Evolutionary conservation across 2,888 invertebrate species (phyloP).

Genomic region (Lasioglossum zephyrum): DNA sequence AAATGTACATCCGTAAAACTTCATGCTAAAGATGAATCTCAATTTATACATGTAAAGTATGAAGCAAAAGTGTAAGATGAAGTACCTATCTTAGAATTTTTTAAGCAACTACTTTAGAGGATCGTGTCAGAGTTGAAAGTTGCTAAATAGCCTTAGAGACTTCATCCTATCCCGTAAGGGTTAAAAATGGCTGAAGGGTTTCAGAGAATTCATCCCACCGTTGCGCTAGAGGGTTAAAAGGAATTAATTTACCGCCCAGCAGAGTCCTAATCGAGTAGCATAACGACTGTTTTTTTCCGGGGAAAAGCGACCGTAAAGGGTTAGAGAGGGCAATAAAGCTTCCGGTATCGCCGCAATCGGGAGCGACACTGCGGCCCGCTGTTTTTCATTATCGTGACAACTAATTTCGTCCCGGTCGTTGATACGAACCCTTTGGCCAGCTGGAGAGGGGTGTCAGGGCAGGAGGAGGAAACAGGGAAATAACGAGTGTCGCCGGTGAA

Average conservation of each 20-base stretch:
- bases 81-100: too few relatives aligned
- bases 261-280: background rate
- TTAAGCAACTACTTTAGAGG: background rate
- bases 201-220: background rate
- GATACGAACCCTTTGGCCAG: constrained; percentile 34
- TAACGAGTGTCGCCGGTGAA: constrained; percentile 37
- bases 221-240: background rate
- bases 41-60: background rate
- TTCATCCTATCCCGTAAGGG: background rate
- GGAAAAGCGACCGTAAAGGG: background rate
- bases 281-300: background rate
- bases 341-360: constrained; percentile 13
- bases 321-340: background rate
- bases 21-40: background rate
- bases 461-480: constrained; percentile 10
- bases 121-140: background rate
- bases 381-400: constrained; percentile 47
- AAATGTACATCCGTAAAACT: too few relatives aligned
- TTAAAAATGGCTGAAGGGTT: background rate
- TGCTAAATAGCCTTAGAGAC: background rate
- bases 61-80: background rate
- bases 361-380: constrained; percentile 10
- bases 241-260: background rate
- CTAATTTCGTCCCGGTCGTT: constrained; percentile 43
- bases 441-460: background rate